Conservation (phyloP, 2,888 invertebrate genomes). For the Blastobasis adustella region DNA sequence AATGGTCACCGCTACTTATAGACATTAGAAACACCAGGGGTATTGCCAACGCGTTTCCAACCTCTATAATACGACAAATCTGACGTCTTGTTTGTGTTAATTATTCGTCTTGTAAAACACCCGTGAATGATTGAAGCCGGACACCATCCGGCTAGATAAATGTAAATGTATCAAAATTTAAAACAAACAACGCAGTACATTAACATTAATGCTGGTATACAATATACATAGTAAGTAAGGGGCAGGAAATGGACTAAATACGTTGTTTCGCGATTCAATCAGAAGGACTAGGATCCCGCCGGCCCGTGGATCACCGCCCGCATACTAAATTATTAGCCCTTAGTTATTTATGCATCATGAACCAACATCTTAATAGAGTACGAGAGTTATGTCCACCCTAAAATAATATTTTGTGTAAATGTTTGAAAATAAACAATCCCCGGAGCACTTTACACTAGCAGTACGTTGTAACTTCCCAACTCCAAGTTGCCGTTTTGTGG, state of each 20-base stretch:
- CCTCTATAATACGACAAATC: too few species aligned
- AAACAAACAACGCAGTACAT: too few species aligned
- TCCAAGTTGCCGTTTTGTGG: conserved; percentile 37
- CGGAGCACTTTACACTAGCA: conserved; percentile 45
- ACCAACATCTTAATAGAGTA: conserved; percentile 68
- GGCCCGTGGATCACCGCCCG: conserved; percentile 53
- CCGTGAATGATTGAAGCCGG: too few species aligned
- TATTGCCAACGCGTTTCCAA: too few species aligned
- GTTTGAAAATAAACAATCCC: conserved; percentile 67
- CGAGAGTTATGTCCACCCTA: conserved; percentile 68
- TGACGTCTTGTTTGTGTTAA: too few species aligned
- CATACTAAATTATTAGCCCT: conserved; percentile 70
- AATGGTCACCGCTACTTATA: too few species aligned
- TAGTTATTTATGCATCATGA: conserved; percentile 71
- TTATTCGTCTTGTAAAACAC: too few species aligned
- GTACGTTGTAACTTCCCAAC: conserved; percentile 50
- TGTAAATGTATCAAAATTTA: too few species aligned
- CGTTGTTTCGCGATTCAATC: conserved; percentile 62
- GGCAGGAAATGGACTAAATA: conserved; percentile 49
- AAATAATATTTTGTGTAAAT: conserved; percentile 73
- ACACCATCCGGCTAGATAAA: too few species aligned
- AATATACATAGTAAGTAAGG: conserved; percentile 10
- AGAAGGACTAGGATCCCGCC: conserved; percentile 47
- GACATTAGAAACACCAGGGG: too few species aligned
- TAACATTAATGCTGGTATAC: too few species aligned